These are phyloP conservation scores for Silurus lanzhouensis DNA, from an alignment of 2,797 vertebrate genomes.

Conservation along the genomic window DNA sequence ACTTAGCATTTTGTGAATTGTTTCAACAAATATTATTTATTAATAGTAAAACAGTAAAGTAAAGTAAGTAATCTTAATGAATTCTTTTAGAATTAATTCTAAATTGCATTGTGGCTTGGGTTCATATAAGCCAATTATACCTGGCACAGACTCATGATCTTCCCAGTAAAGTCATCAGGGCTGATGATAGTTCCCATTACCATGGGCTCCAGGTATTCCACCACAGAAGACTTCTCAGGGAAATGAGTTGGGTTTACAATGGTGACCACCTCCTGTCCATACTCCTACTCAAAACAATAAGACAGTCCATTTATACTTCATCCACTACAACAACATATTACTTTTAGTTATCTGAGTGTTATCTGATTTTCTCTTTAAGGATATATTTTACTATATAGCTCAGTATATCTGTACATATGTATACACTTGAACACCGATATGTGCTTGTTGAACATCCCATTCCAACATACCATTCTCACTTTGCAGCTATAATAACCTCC, in stretches of 20 bases:
- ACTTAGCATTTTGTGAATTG: too few species aligned
- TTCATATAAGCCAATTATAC: slow-evolving; percentile 63
- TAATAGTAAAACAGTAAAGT: not conserved
- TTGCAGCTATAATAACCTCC: not conserved
- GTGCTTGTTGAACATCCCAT: not conserved
- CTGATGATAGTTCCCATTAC: slow-evolving; percentile 89
- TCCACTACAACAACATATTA: not conserved
- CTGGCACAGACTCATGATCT: slow-evolving; percentile 88
- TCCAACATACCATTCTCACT: not conserved
- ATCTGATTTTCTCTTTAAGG: not conserved
- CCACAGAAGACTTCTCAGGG: slow-evolving; percentile 83
- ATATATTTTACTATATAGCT: not conserved
- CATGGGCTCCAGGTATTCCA: slow-evolving; percentile 89
- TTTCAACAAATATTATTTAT: slow-evolving; percentile 3
- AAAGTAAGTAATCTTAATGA: not conserved
- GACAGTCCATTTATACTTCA: not conserved
- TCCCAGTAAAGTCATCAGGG: slow-evolving; percentile 83
- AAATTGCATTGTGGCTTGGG: too few species aligned
- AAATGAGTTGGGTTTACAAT: slow-evolving; percentile 91
- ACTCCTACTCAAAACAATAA: slow-evolving; percentile 74
- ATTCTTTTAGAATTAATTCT: not conserved
- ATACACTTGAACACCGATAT: not conserved
- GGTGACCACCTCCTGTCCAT: slow-evolving; percentile 84
- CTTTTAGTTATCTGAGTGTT: not conserved
- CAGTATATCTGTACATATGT: not conserved